Evolutionary conservation across 1,140 invertebrate genomes (phyloP).

Genomic region (Formica selysi): DNA sequence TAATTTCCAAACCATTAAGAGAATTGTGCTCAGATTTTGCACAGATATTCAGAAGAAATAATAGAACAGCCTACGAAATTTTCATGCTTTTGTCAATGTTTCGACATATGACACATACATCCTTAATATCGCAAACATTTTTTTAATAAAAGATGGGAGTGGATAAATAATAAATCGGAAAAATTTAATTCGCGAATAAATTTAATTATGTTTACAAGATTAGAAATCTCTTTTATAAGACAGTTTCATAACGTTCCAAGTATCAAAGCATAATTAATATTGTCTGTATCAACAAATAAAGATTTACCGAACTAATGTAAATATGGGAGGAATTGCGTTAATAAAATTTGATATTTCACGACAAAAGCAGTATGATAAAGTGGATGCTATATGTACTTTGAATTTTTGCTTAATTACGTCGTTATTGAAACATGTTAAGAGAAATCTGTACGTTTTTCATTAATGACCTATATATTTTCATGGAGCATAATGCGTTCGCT

Average conservation of each 20-base stretch:
- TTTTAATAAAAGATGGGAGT: not conserved
- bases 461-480: slow-evolving; percentile 26
- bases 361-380: too few relatives aligned
- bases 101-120: too few relatives aligned
- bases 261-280: not conserved
- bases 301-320: not conserved
- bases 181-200: slow-evolving; percentile 22
- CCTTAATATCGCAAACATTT: not conserved
- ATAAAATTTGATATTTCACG: not conserved
- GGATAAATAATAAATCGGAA: not conserved
- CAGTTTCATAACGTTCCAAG: not conserved
- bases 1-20: too few relatives aligned
- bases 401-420: slow-evolving; percentile 5
- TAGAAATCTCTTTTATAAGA: not conserved
- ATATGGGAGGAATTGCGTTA: not conserved
- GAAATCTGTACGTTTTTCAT: not conserved
- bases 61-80: too few relatives aligned
- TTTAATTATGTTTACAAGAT: not conserved
- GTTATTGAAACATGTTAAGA: slow-evolving; percentile 13
- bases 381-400: not conserved
- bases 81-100: too few relatives aligned
- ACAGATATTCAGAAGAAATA: too few relatives aligned
- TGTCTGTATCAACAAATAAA: not conserved
- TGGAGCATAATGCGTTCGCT: not conserved
- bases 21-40: too few relatives aligned